Conservation (phyloP, 1,140 invertebrate species). For the Centruroides vittatus region DNA sequence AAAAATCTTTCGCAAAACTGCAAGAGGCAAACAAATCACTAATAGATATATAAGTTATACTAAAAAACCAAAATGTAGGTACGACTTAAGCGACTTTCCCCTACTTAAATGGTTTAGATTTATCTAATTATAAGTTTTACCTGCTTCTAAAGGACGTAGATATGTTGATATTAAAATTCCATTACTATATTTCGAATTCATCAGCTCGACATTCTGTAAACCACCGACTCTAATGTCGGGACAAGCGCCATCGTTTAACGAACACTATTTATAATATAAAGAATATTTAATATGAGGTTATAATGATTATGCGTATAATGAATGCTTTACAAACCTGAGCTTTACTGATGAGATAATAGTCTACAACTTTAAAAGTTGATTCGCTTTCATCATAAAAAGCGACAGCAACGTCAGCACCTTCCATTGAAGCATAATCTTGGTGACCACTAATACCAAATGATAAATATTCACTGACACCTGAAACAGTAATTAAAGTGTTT, state of each 20-base stretch:
- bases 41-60: no score
- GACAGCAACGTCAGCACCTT: conserved; percentile 67
- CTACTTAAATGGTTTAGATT: no score
- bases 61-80: no score
- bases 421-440: conserved; percentile 52
- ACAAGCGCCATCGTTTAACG: conserved; percentile 51
- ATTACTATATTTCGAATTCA: conserved; percentile 11
- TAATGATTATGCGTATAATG: not conserved
- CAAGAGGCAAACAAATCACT: no score
- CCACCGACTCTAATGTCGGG: conserved; percentile 65
- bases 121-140: conserved; percentile 26
- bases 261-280: conserved; percentile 3
- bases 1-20: no score
- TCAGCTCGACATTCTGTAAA: conserved; percentile 50
- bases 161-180: conserved; percentile 15
- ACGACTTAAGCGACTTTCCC: no score
- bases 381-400: conserved; percentile 54
- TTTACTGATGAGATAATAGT: conserved; percentile 72
- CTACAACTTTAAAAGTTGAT: conserved; percentile 44
- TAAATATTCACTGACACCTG: conserved; percentile 53
- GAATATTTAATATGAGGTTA: not conserved
- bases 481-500: not conserved
- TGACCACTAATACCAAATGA: conserved; percentile 68
- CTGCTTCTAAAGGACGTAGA: conserved; percentile 2
- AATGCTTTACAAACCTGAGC: conserved; percentile 44